These are phyloP conservation scores for Volucella zonaria DNA, from an alignment of 2,888 invertebrate species.

Conservation along the genomic window DNA sequence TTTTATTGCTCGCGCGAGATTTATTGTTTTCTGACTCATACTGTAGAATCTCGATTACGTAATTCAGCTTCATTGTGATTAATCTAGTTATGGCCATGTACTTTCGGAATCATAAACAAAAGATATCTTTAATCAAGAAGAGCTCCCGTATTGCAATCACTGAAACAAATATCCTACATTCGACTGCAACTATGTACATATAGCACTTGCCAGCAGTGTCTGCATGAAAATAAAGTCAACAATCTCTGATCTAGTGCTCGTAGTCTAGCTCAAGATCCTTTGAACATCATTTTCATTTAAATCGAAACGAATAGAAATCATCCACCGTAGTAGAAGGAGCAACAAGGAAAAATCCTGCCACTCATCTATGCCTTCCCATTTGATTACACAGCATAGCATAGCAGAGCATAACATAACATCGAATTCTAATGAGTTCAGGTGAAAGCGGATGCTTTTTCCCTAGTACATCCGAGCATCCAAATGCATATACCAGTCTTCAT, in stretches of 20 bases:
- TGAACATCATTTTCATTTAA: conserved; percentile 52
- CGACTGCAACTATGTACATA: not conserved
- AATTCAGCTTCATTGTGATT: too few species aligned
- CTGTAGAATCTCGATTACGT: too few species aligned
- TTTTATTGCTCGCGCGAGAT: too few species aligned
- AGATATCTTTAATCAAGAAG: too few species aligned
- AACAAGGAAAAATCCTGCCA: conserved; percentile 32
- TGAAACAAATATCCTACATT: too few species aligned
- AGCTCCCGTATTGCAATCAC: too few species aligned
- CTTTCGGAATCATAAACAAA: too few species aligned
- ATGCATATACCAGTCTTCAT: conserved; percentile 40
- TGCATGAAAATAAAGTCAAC: conserved; percentile 35
- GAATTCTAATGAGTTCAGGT: conserved; percentile 56
- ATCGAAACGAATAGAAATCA: conserved; percentile 45
- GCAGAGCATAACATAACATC: conserved; percentile 5
- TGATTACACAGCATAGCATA: conserved; percentile 27
- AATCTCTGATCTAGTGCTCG: conserved; percentile 10
- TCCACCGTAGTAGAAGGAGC: conserved; percentile 49
- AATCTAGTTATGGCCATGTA: too few species aligned
- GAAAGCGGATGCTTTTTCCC: conserved; percentile 37
- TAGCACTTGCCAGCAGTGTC: conserved; percentile 27
- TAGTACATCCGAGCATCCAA: not conserved
- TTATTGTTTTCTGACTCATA: too few species aligned
- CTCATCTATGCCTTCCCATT: not conserved
- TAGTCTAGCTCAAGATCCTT: conserved; percentile 25